phyloP scores from a whole-genome alignment of 2,888 invertebrate species.

The Nipponacmea schrenckii region DNA sequence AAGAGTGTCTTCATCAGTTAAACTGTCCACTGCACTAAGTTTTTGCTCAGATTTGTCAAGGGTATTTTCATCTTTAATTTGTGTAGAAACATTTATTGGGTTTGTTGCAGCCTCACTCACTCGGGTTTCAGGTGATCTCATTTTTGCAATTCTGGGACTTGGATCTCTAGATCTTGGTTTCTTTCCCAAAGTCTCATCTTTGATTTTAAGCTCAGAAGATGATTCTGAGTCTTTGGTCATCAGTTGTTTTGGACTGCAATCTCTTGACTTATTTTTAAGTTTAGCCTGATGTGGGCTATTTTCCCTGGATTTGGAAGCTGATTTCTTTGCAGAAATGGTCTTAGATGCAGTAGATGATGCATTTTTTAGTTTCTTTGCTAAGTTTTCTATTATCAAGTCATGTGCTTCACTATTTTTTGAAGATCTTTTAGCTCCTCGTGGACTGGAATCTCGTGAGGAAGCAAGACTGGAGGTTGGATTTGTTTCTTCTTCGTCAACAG shows the following conservation, averaged over 20 bases:
- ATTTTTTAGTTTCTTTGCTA: neutral
- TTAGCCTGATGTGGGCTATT: neutral
- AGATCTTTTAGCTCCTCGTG: neutral
- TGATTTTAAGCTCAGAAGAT: neutral
- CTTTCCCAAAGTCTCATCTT: neutral
- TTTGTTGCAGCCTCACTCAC: neutral
- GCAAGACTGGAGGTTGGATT: no score
- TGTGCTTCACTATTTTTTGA: neutral
- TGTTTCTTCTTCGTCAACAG: no score
- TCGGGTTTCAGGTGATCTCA: neutral
- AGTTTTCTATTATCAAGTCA: neutral
- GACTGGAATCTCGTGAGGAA: neutral
- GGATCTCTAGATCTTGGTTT: neutral
- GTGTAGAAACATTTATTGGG: neutral
- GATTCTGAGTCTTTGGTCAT: neutral
- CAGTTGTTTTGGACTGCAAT: neutral
- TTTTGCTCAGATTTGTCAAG: neutral
- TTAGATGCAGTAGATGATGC: neutral
- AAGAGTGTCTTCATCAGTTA: neutral
- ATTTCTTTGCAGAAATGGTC: neutral
- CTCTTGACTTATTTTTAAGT: neutral
- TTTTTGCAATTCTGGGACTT: neutral
- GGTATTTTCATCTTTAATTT: neutral
- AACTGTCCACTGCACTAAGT: neutral
- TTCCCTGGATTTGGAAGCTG: neutral